Evolutionary conservation across 2,113 vertebrate species (phyloP), one percentile per base, ranked within the genome.

Genomic region (Leucopsar rothschildi): DNA sequence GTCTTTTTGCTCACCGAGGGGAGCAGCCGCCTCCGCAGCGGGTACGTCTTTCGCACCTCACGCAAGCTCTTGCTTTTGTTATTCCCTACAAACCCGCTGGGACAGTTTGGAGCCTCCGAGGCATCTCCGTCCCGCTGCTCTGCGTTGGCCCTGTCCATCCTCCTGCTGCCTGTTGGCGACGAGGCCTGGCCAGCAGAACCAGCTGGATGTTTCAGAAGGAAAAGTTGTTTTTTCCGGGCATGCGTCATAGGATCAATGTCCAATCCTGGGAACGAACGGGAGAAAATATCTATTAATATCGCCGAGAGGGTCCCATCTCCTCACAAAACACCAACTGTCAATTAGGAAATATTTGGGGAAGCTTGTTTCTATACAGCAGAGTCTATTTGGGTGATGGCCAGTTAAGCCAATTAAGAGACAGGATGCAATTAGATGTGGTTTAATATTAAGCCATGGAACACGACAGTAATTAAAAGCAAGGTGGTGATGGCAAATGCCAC

Each of bases 21-120:
- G 39, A 89, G 76, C 6, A 98, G 95, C 1, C 98, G 97, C 86
- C 98, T 98, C 72, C 98, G 97, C 60, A 98, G 97, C 1, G 98
- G 98, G 93, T 98, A 98, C 1, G 98, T 98, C 96, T 99, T 99
- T 60, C 98, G 98, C 45, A 97, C 96, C 15, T 97, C 97, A 6
- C 16, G 96, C 50, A 80, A 60, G 31, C n/a, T 82, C 56, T 95
- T 97, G 79, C 37, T 92, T 71, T 97, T 98, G 86, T 35, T 96
- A 1, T 77, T 49, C 64, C 78, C 91, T 53, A 52, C 79, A 28
- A 87, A 86, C 23, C 92, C 92, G 6, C 91, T 49, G 3, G 91
- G 89, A 53, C 95, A 88, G 35, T 29, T 89, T 0, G 92, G 75
- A 59, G 92, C 91, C 83, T 97, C 86, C 3, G 96, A 28, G 69